Conservation (phyloP, 92 coral and sea anemone genomes). For the Epizoanthus scotinus region DNA sequence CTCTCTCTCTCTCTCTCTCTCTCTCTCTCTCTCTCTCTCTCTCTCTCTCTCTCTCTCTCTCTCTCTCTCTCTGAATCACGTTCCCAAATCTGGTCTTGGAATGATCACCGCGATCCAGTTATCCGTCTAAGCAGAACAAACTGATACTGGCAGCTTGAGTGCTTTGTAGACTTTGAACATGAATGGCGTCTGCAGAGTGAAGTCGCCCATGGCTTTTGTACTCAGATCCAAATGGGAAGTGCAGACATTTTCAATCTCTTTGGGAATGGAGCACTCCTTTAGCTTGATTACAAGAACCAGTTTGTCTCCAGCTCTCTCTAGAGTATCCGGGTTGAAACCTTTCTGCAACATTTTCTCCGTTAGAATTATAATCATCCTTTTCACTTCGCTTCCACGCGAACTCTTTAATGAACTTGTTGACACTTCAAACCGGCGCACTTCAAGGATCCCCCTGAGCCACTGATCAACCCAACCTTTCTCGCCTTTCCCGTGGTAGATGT, state of each 20-base stretch:
- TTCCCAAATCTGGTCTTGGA: too few relatives aligned
- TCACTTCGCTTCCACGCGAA: conserved; percentile 41
- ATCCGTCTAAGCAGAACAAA: conserved; percentile 18
- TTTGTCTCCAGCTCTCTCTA: conserved; percentile 24
- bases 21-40: too few relatives aligned
- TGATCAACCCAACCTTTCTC: conserved; percentile 67
- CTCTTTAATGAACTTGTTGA: conserved; percentile 55
- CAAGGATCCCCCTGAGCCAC: conserved; percentile 72
- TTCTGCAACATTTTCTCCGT: conserved; percentile 58
- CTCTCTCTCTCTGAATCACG: too few relatives aligned
- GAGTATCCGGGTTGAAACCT: conserved; percentile 8
- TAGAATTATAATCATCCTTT: conserved; percentile 55
- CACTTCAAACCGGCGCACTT: conserved; percentile 63
- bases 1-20: too few relatives aligned
- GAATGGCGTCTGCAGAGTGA: conserved; percentile 12
- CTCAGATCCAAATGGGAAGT: conserved; percentile 24
- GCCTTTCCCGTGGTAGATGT: conserved; percentile 68
- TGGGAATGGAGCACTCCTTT: conserved; percentile 34
- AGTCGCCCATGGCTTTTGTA: background rate
- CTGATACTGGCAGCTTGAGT: conserved; percentile 17
- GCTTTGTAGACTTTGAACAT: conserved; percentile 22
- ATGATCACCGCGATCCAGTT: too few relatives aligned
- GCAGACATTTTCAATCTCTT: conserved; percentile 28
- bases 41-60: too few relatives aligned
- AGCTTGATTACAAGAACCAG: conserved; percentile 50